Base-by-base conservation (phyloP, 2,113 vertebrate genomes). In the Poeciliopsis occidentalis region DNA sequence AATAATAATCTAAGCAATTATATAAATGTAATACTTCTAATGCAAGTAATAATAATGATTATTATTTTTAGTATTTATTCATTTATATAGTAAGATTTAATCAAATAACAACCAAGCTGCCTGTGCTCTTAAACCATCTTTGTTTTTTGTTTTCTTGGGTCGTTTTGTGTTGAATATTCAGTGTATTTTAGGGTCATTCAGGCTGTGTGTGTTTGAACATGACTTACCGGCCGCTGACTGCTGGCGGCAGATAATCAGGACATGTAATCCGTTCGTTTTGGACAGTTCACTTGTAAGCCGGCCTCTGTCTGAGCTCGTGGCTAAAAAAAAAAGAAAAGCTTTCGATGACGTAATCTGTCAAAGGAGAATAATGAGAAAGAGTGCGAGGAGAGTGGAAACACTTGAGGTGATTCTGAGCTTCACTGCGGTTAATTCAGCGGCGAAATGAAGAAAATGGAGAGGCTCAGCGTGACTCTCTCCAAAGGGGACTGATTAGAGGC, bases 211-310 rank as follows among this genome's bases (percentile, higher is more conserved):
- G 39, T 67, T 34, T 70, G 34, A 75, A 62, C 69, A 26, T 1
- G 68, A 44, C 79, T 74, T 41, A 69, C 61, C 73, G 61, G 63
- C 65, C 12, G 26, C 77, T 71, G 85, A 79, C 75, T 69, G 71
- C 73, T 78, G 72, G 17, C 81, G 15, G 54, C 22, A 47, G 77
- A 82, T 85, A 72, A 87, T 83, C 85, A 60, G 17, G n/a, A 76
- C 71, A 11, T 82, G 73, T 90, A 91, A 91, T 87, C 88, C 84
- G 79, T 22, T 75, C 83, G 68, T 71, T 85, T 80, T 81, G 85
- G 83, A 76, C 29, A 2, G 73, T 83, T 81, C 77, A 44, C 24
- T 44, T 67, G 57, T 85, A 80, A 90, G 76, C 83, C 67, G 13
- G 70, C 57, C 31, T 71, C 67, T 65, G 60, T 65, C 64, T 31